Conservation (phyloP, 2,113 vertebrate genomes). For the Nothobranchius furzeri region DNA sequence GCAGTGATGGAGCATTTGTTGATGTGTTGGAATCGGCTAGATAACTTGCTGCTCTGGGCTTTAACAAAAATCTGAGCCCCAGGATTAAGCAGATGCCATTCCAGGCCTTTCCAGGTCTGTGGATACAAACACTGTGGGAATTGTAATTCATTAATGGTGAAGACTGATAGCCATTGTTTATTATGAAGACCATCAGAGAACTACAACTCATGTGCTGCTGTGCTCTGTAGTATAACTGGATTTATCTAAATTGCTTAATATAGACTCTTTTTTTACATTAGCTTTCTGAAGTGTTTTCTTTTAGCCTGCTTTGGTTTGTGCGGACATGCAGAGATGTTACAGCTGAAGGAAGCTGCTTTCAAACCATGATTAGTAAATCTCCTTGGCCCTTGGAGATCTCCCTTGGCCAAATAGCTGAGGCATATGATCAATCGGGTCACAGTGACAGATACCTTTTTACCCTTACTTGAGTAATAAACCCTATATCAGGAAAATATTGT, state of each 20-base stretch:
- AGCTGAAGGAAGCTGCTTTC: conserved; percentile 4
- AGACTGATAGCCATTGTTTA: conserved; percentile 73
- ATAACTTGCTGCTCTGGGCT: conserved; percentile 66
- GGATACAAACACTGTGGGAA: conserved; percentile 73
- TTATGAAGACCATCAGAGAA: conserved; percentile 58
- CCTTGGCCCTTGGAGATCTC: too few species aligned
- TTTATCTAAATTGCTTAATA: conserved; percentile 62
- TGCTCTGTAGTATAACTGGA: conserved; percentile 59
- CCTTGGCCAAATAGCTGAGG: too few species aligned
- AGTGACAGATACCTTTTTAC: too few species aligned
- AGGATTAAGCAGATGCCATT: conserved; percentile 81
- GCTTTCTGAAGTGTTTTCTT: conserved; percentile 15
- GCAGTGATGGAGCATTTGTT: conserved; percentile 56
- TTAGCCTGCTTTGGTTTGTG: conserved; percentile 27
- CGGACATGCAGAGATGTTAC: conserved; percentile 4
- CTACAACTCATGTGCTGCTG: conserved; percentile 65
- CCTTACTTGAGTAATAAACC: too few species aligned
- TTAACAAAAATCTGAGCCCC: conserved; percentile 77
- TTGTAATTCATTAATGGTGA: conserved; percentile 78
- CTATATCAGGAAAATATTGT: too few species aligned
- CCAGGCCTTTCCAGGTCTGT: conserved; percentile 76
- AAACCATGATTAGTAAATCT: not conserved
- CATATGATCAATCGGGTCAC: too few species aligned
- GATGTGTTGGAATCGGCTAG: conserved; percentile 58
- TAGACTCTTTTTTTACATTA: conserved; percentile 47